Conservation (phyloP, 2,113 vertebrate genomes). For the Notarius lentiginosus region DNA sequence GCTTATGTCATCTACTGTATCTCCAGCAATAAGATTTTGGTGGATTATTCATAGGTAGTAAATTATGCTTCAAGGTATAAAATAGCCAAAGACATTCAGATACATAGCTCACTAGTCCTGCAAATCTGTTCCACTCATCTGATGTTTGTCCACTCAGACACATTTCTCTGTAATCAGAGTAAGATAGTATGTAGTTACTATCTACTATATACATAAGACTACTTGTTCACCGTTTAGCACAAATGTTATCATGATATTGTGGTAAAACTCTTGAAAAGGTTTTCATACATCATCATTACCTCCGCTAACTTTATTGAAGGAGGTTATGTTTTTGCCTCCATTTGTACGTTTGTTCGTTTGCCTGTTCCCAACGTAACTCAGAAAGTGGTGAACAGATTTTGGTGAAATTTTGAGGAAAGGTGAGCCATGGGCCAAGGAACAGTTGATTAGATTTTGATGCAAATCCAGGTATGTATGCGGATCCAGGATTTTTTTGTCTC, state of each 20-base stretch:
- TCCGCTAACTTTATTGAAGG: too few species aligned
- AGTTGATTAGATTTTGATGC: too few species aligned
- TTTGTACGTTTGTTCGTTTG: too few species aligned
- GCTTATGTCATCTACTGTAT: not conserved
- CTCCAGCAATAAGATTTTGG: not conserved
- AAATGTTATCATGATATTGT: not conserved
- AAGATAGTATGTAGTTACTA: not conserved
- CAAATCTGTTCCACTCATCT: not conserved
- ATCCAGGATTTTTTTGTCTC: too few species aligned
- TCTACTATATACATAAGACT: not conserved
- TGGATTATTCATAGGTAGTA: not conserved
- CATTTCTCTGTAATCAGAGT: conserved; percentile 3
- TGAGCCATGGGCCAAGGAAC: too few species aligned
- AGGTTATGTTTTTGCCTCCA: too few species aligned
- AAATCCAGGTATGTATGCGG: too few species aligned
- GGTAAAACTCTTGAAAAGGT: not conserved
- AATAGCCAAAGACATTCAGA: not conserved
- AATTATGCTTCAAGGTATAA: not conserved
- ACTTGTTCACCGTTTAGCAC: not conserved
- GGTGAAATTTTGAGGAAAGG: too few species aligned
- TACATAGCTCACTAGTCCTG: not conserved
- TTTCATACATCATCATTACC: not conserved
- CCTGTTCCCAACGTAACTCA: too few species aligned
- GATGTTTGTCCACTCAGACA: not conserved
- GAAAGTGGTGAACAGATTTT: too few species aligned